phyloP scores from a whole-genome alignment of 2,888 invertebrate species.

The Melolontha melolontha region DNA sequence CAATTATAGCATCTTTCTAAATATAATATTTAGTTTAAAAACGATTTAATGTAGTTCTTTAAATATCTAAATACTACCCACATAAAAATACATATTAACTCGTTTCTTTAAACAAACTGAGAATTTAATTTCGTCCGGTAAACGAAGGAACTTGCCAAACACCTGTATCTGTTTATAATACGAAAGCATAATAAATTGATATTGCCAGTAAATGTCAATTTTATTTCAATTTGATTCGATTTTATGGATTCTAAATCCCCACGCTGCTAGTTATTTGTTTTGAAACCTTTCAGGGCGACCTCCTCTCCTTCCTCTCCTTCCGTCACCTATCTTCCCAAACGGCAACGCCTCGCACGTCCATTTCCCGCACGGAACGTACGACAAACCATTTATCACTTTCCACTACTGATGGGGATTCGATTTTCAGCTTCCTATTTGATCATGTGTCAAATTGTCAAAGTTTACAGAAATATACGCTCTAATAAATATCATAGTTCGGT shows the following conservation, averaged over 20 bases:
- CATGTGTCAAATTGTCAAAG: conserved; percentile 43
- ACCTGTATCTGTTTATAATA: conserved; percentile 6
- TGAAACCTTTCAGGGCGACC: conserved; percentile 23
- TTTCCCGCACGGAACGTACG: conserved; percentile 27
- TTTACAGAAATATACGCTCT: conserved; percentile 44
- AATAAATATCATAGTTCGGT: conserved; percentile 41
- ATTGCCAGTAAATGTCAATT: conserved; percentile 2
- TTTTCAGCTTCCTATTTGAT: conserved; percentile 43
- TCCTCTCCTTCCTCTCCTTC: conserved; percentile 1
- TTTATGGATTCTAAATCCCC: conserved; percentile 38
- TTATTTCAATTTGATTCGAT: conserved; percentile 33
- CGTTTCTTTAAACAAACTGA: no score
- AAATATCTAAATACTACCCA: no score
- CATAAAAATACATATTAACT: no score
- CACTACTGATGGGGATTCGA: conserved; percentile 37
- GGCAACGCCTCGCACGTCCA: conserved; percentile 16
- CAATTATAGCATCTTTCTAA: no score
- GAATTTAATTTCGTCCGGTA: no score
- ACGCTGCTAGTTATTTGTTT: conserved; percentile 35
- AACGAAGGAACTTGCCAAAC: no score
- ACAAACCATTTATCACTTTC: conserved; percentile 42
- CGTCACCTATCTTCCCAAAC: conserved; percentile 10
- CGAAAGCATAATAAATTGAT: neutral
- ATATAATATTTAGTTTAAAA: no score
- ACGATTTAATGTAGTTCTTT: no score